A percentile compares a stretch with the other conserved stretches of the same genome.
Evolutionary conservation across 2,888 invertebrate species (phyloP).

Genomic region (Macaria notata): DNA sequence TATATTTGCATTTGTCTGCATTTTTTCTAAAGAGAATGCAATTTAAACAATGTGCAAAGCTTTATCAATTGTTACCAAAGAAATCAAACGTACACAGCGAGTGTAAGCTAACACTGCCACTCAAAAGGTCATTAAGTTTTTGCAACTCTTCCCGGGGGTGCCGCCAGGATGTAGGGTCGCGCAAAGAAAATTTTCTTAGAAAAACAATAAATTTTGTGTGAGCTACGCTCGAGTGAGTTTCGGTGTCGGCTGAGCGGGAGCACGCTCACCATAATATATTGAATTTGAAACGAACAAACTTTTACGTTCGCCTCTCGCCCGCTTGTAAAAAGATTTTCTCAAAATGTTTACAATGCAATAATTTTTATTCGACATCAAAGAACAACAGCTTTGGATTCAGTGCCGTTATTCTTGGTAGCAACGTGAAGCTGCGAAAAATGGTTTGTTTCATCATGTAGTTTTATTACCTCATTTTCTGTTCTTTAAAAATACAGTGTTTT

Average conservation of each 20-base stretch:
- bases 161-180: constrained; percentile 61
- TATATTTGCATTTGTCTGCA: too few relatives aligned
- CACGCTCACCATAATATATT: constrained; percentile 82
- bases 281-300: constrained; percentile 82
- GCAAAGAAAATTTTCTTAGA: constrained; percentile 79
- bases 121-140: constrained; percentile 65
- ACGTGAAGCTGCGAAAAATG: constrained; percentile 12
- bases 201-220: constrained; percentile 81
- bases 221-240: constrained; percentile 81
- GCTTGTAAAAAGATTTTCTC: constrained; percentile 76
- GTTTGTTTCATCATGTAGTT: background rate
- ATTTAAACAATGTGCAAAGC: too few relatives aligned
- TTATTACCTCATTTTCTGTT: background rate
- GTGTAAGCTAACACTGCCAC: constrained; percentile 40
- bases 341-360: constrained; percentile 76
- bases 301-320: constrained; percentile 68
- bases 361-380: constrained; percentile 59
- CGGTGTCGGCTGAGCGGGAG: constrained; percentile 79
- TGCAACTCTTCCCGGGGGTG: constrained; percentile 60
- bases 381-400: constrained; percentile 42
- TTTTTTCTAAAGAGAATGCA: too few relatives aligned
- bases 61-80: background rate
- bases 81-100: background rate
- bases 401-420: constrained; percentile 18
- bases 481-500: background rate